These are phyloP conservation scores for Formica selysi DNA, from an alignment of 1,140 invertebrate genomes.

Conservation along the genomic window DNA sequence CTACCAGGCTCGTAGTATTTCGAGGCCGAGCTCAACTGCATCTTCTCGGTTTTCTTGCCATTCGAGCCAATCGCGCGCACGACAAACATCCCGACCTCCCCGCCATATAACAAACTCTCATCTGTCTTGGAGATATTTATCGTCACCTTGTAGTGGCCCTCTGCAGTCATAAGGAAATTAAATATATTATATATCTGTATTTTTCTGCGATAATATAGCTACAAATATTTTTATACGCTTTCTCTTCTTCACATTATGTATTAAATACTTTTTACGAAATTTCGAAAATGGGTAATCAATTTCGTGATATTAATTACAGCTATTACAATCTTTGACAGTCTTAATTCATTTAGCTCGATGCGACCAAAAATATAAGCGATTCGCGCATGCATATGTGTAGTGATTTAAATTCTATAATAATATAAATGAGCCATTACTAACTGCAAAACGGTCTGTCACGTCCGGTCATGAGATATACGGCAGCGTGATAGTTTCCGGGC, in stretches of 20 bases:
- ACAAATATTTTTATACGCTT: neutral
- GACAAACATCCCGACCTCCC: conserved; percentile 91
- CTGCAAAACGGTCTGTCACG: conserved; percentile 91
- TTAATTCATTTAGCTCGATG: no score
- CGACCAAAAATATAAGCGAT: no score
- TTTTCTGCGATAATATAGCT: no score
- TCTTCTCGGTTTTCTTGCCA: conserved; percentile 88
- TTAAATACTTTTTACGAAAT: no score
- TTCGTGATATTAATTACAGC: neutral
- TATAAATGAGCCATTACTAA: conserved; percentile 86
- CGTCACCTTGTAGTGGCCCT: conserved; percentile 91
- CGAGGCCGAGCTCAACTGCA: conserved; percentile 86
- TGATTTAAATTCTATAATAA: neutral
- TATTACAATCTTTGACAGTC: no score
- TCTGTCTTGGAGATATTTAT: conserved; percentile 91
- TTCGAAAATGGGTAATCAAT: no score
- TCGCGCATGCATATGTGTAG: neutral
- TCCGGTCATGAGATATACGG: conserved; percentile 91
- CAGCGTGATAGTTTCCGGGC: conserved; percentile 87
- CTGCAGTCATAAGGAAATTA: conserved; percentile 84
- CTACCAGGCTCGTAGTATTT: conserved; percentile 91
- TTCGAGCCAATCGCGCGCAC: conserved; percentile 89
- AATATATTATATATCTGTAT: no score
- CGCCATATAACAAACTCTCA: conserved; percentile 91
- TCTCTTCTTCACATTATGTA: no score